phyloP scores from a whole-genome alignment of 1,140 invertebrate species.

The Subanguina moxae region DNA sequence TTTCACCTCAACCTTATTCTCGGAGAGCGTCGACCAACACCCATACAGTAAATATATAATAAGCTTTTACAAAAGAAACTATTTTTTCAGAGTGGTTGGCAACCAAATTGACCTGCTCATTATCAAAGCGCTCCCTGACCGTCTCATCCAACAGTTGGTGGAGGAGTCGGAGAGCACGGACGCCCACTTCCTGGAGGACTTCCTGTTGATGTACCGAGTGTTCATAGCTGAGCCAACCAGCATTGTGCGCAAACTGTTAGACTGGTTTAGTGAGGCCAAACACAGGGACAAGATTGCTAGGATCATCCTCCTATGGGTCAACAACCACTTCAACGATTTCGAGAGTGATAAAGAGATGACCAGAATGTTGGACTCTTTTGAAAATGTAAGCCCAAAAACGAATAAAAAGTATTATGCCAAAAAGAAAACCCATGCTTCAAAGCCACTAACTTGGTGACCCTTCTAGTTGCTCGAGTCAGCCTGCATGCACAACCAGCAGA shows the following conservation, averaged over 20 bases:
- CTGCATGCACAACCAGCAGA: constrained; percentile 74
- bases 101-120: constrained; percentile 49
- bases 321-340: constrained; percentile 98
- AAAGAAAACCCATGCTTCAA: too few species aligned
- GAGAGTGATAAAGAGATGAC: constrained; percentile 92
- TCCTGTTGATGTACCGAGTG: constrained; percentile 86
- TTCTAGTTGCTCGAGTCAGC: constrained; percentile 71
- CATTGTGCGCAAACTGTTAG: constrained; percentile 78
- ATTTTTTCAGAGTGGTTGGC: constrained; percentile 48
- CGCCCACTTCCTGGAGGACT: constrained; percentile 95
- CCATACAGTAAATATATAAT: too few species aligned
- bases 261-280: constrained; percentile 70
- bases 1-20: too few species aligned
- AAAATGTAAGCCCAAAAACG: constrained; percentile 64
- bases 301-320: constrained; percentile 93
- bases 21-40: too few species aligned
- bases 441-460: too few species aligned
- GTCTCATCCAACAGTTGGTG: constrained; percentile 84
- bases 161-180: constrained; percentile 80
- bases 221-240: constrained; percentile 80
- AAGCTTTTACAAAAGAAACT: too few species aligned
- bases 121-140: constrained; percentile 76
- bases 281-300: constrained; percentile 76
- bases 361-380: constrained; percentile 90
- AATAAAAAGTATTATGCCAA: too few species aligned